Percentiles rank a stretch among this genome's conserved stretches.
Evolutionary conservation across 2,888 invertebrate species (phyloP).

Genomic region (Blastobasis lacticolella): DNA sequence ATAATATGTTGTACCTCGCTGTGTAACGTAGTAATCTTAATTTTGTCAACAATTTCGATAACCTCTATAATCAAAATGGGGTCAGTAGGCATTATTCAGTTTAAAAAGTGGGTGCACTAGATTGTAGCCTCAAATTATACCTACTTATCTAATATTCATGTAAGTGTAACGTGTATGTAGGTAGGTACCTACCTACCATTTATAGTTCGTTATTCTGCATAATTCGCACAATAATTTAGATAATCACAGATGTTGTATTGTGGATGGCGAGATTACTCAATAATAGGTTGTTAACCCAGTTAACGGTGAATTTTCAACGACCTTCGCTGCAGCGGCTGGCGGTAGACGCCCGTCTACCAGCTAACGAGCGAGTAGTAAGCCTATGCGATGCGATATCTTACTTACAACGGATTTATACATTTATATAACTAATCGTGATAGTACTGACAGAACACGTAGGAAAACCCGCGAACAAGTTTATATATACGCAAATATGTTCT

Average conservation of each 20-base stretch:
- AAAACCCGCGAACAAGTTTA: too few species aligned
- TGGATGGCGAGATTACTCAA: neutral
- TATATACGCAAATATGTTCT: too few species aligned
- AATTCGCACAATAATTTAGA: conserved; percentile 1
- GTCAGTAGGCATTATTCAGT: neutral
- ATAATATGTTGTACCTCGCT: too few species aligned
- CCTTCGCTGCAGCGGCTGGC: conserved; percentile 24
- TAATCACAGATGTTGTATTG: neutral
- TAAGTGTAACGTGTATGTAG: neutral
- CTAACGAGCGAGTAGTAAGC: too few species aligned
- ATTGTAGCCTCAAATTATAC: neutral
- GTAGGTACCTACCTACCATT: neutral
- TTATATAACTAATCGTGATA: neutral
- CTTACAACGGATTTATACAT: neutral
- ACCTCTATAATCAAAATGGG: neutral
- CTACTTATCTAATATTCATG: neutral
- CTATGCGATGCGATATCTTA: conserved; percentile 1
- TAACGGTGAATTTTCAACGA: conserved; percentile 44
- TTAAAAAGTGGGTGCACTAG: neutral
- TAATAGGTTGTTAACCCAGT: conserved; percentile 27
- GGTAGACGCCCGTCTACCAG: too few species aligned
- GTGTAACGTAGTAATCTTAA: neutral
- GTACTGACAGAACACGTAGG: neutral
- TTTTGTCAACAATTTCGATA: neutral
- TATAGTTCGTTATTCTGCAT: neutral